Percentiles rank a stretch among this genome's conserved stretches.
Evolutionary conservation across 2,888 invertebrate species (phyloP).

Genomic region (Drosophila melanosoma): DNA sequence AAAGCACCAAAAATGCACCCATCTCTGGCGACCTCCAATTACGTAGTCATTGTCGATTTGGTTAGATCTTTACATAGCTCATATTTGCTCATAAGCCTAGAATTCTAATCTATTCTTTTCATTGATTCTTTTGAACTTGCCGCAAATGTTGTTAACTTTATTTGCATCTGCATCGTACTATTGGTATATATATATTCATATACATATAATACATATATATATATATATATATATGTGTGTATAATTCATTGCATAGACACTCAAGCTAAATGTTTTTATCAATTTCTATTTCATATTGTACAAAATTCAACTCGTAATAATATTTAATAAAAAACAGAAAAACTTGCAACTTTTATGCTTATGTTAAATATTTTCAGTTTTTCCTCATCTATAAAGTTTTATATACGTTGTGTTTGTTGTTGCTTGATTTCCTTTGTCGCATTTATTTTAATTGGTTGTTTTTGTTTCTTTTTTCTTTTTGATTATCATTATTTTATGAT

Average conservation of each 20-base stretch:
- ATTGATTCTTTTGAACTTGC: no score
- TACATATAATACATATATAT: no score
- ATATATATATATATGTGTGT: conserved; percentile 19
- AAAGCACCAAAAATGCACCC: conserved; percentile 69
- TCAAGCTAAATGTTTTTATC: conserved; percentile 41
- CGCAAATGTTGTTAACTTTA: neutral
- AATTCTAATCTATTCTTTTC: no score
- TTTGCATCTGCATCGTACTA: no score
- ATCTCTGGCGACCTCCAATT: conserved; percentile 78
- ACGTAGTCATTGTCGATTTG: conserved; percentile 65
- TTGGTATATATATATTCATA: no score
- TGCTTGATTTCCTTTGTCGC: conserved; percentile 43
- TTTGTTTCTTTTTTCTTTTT: conserved; percentile 31
- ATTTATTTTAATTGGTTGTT: conserved; percentile 48
- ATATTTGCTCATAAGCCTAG: no score
- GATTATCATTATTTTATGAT: conserved; percentile 53
- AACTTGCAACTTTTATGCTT: conserved; percentile 34
- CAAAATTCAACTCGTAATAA: conserved; percentile 38
- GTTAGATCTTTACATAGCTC: neutral
- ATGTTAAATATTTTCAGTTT: conserved; percentile 36
- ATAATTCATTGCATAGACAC: conserved; percentile 23
- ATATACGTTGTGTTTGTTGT: conserved; percentile 25
- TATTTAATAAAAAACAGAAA: conserved; percentile 24
- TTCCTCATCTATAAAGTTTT: conserved; percentile 21
- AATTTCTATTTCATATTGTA: conserved; percentile 42